Evolutionary conservation across 2,888 invertebrate genomes (phyloP).

Genomic region (Lagria hirta): DNA sequence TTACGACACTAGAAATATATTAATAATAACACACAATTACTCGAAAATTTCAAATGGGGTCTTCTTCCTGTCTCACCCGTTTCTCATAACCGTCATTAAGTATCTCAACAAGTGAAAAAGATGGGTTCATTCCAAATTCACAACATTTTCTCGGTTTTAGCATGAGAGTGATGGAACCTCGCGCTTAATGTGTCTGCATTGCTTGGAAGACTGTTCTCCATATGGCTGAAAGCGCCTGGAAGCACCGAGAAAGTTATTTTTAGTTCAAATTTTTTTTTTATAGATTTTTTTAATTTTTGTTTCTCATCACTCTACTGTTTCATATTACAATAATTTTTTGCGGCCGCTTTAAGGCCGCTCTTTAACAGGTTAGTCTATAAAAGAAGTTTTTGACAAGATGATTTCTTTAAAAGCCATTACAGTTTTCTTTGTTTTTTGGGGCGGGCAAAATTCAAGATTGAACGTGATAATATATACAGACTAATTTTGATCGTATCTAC

Average conservation of each 20-base stretch:
- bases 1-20: slow-evolving; percentile 7
- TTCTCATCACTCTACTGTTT: slow-evolving; percentile 18
- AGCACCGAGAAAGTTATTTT: slow-evolving; percentile 19
- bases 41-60: slow-evolving; percentile 14
- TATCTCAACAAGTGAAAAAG: slow-evolving; percentile 4
- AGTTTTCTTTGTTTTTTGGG: too few relatives aligned
- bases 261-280: slow-evolving; percentile 19
- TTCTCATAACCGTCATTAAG: slow-evolving; percentile 13
- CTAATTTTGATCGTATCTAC: slow-evolving; percentile 19
- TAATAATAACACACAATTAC: slow-evolving; percentile 11
- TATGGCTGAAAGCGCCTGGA: slow-evolving; percentile 24
- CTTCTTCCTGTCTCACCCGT: slow-evolving; percentile 15
- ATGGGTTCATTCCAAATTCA: slow-evolving; percentile 9
- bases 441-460: too few relatives aligned
- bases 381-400: too few relatives aligned
- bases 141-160: too few relatives aligned
- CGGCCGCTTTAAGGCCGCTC: not conserved
- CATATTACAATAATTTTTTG: slow-evolving; percentile 15
- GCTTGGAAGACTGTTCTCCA: slow-evolving; percentile 20
- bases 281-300: slow-evolving; percentile 15
- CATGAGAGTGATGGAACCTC: too few relatives aligned
- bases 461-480: too few relatives aligned
- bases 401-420: too few relatives aligned
- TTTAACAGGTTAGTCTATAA: too few relatives aligned
- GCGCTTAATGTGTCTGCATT: slow-evolving; percentile 24